A percentile compares a stretch with the other conserved stretches of the same genome.
Evolutionary conservation across 2,113 vertebrate species (phyloP).

Genomic region (Ammodytes dubius): DNA sequence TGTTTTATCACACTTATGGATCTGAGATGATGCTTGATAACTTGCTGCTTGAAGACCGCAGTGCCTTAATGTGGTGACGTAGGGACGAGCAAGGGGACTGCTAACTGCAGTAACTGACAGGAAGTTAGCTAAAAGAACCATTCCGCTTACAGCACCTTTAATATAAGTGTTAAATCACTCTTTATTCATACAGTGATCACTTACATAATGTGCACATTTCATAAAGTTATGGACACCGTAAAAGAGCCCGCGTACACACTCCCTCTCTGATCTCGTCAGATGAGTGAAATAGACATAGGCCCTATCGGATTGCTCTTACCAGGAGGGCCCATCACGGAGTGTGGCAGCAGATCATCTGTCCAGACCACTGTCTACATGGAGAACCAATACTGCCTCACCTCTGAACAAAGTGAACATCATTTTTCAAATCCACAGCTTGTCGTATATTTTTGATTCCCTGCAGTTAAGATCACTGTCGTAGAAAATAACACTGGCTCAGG

Average conservation of each 20-base stretch:
- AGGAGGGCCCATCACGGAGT: neutral
- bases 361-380: neutral
- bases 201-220: too few species aligned
- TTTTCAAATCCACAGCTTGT: conserved; percentile 1
- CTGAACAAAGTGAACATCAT: neutral
- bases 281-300: neutral
- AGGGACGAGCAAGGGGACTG: too few species aligned
- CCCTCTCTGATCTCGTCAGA: neutral
- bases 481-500: neutral
- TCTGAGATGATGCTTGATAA: too few species aligned
- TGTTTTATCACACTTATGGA: too few species aligned
- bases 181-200: too few species aligned
- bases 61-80: too few species aligned
- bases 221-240: neutral
- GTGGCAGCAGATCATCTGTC: neutral
- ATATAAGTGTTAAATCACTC: too few species aligned
- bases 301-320: neutral
- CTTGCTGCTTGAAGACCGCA: too few species aligned
- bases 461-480: neutral
- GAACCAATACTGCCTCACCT: neutral
- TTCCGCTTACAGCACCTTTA: too few species aligned
- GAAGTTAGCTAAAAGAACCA: too few species aligned
- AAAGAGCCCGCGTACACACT: neutral
- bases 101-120: too few species aligned
- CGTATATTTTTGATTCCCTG: neutral